Conservation (phyloP, 2,888 invertebrate species). For the Himalopsyche anomala region DNA sequence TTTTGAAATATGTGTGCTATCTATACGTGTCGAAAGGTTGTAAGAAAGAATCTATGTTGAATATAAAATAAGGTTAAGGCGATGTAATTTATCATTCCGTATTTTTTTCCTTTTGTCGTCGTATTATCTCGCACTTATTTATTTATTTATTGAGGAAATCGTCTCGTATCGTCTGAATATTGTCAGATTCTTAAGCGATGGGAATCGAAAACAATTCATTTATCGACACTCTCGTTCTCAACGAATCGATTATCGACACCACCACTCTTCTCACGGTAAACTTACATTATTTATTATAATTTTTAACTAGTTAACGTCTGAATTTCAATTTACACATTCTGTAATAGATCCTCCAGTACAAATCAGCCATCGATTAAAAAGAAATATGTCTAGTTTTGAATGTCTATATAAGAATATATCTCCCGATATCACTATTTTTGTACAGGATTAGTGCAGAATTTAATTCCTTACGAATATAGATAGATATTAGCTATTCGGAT, state of each 20-base stretch:
- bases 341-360: conserved; percentile 22
- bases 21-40: not conserved
- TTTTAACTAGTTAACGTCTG: no score
- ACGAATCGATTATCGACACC: no score
- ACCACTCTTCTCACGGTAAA: no score
- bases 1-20: not conserved
- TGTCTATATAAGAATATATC: not conserved
- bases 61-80: not conserved
- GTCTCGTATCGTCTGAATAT: not conserved
- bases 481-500: no score
- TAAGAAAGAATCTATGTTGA: conserved; percentile 23
- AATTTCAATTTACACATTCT: not conserved
- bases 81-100: conserved; percentile 27
- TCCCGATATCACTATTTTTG: conserved; percentile 16
- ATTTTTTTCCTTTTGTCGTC: not conserved
- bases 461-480: not conserved
- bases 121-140: not conserved
- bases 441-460: conserved; percentile 4
- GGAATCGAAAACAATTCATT: no score
- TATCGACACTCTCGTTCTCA: no score
- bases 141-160: conserved; percentile 28
- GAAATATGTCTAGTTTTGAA: conserved; percentile 42
- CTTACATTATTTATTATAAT: no score
- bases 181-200: no score
- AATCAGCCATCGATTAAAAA: conserved; percentile 1